A percentile compares a stretch with the other conserved stretches of the same genome.
Conservation (phyloP, 2,888 invertebrate species). For the Barypeithes pellucidus region DNA sequence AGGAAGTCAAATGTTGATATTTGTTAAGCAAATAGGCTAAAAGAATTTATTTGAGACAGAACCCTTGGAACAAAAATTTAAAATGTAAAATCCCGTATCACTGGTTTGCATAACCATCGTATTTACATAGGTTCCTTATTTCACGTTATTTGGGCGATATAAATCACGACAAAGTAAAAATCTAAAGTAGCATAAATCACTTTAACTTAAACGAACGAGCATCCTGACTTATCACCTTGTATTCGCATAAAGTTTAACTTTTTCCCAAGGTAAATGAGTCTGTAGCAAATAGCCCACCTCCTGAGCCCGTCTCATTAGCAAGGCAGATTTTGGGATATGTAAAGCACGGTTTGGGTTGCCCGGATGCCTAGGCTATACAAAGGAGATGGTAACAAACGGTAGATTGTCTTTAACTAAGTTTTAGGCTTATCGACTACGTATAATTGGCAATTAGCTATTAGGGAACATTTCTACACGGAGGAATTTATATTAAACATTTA, state of each 20-base stretch:
- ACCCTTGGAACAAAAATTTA: too few relatives aligned
- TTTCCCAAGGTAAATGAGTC: conserved; percentile 15
- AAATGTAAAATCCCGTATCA: too few relatives aligned
- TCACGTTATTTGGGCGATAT: too few relatives aligned
- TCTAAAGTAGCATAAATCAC: conserved; percentile 11
- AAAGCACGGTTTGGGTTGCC: conserved; percentile 20
- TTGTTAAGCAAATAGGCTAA: too few relatives aligned
- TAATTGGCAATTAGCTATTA: conserved; percentile 19
- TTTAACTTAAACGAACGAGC: conserved; percentile 5
- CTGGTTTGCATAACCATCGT: too few relatives aligned
- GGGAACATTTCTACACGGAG: not conserved
- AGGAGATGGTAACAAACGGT: conserved; percentile 21
- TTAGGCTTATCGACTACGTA: conserved; percentile 26
- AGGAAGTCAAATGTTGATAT: too few relatives aligned
- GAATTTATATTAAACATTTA: not conserved
- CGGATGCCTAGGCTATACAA: conserved; percentile 9
- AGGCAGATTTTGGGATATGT: conserved; percentile 31
- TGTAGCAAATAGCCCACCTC: conserved; percentile 25
- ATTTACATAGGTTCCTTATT: too few relatives aligned
- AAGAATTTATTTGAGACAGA: too few relatives aligned
- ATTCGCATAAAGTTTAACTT: conserved; percentile 19
- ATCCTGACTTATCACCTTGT: conserved; percentile 21
- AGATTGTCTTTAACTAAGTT: conserved; percentile 27
- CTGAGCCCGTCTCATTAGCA: conserved; percentile 27
- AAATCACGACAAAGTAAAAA: conserved; percentile 8